These are phyloP conservation scores for Mungos mungo DNA, from an alignment of 2,113 vertebrate genomes.

Conservation along the genomic window DNA sequence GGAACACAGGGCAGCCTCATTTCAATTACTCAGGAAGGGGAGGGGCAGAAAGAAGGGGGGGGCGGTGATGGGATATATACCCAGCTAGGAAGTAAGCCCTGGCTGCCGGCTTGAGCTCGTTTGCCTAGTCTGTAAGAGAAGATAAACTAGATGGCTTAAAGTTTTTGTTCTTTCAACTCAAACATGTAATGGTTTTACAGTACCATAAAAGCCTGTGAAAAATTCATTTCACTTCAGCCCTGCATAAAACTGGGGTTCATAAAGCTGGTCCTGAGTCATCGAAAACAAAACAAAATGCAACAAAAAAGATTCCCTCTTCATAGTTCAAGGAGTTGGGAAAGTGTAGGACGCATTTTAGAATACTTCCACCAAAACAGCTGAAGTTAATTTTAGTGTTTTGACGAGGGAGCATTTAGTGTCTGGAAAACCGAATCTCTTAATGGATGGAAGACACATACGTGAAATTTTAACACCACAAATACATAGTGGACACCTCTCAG, in stretches of 20 bases:
- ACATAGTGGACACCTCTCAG: not conserved
- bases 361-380: not conserved
- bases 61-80: not conserved
- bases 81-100: not conserved
- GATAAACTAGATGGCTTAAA: not conserved
- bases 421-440: slow-evolving; percentile 2
- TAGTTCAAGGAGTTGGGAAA: not conserved
- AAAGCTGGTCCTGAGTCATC: not conserved
- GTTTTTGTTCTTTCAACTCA: not conserved
- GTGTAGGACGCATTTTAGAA: not conserved
- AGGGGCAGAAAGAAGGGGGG: not conserved
- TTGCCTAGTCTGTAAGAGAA: not conserved
- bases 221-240: not conserved
- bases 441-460: not conserved
- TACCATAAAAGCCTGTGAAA: not conserved
- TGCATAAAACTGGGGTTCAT: not conserved
- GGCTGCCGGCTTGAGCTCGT: not conserved
- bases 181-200: not conserved
- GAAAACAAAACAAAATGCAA: not conserved
- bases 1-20: not conserved
- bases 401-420: not conserved
- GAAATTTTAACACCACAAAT: not conserved
- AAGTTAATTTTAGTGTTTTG: not conserved
- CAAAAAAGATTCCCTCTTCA: not conserved
- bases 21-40: not conserved